Percentiles rank a stretch among this genome's conserved stretches.
Conservation (phyloP, 1,140 invertebrate species). For the Sitodiplosis mosellana region DNA sequence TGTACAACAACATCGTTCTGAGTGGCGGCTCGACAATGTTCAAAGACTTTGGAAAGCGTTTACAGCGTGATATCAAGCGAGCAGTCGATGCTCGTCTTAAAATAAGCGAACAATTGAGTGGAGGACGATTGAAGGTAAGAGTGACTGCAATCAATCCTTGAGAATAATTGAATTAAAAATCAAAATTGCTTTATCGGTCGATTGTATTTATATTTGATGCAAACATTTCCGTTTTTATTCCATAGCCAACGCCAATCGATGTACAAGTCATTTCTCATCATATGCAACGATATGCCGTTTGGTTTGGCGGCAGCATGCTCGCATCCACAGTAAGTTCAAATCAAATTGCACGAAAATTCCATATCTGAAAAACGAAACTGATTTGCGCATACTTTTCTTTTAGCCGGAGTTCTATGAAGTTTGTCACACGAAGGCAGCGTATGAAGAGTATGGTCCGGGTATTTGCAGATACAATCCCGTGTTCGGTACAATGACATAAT, state of each 20-base stretch:
- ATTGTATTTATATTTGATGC: background rate
- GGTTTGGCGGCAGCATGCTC: conserved; percentile 98
- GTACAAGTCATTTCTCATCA: conserved; percentile 97
- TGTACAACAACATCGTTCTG: conserved; percentile 97
- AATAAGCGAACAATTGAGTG: conserved; percentile 81
- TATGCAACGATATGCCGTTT: conserved; percentile 98
- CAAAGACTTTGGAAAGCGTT: conserved; percentile 79
- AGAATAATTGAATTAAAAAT: no score
- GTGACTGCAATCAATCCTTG: no score
- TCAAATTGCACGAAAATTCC: no score
- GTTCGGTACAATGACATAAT: conserved; percentile 94
- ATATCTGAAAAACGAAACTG: no score
- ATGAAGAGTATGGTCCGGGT: conserved; percentile 96
- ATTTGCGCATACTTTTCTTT: conserved; percentile 19
- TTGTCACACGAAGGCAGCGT: conserved; percentile 98
- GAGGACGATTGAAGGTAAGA: conserved; percentile 82
- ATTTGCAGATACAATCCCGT: conserved; percentile 99
- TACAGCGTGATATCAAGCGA: conserved; percentile 92
- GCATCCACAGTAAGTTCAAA: conserved; percentile 66
- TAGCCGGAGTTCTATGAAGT: conserved; percentile 97
- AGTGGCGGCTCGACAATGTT: conserved; percentile 99
- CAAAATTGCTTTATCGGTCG: no score
- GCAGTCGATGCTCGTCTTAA: conserved; percentile 85
- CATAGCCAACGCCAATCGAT: conserved; percentile 93
- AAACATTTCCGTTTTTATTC: conserved; percentile 18